Evolutionary conservation across 2,888 invertebrate genomes (phyloP), one percentile per base, ranked within the genome.

Genomic region (Ochropleura plecta): DNA sequence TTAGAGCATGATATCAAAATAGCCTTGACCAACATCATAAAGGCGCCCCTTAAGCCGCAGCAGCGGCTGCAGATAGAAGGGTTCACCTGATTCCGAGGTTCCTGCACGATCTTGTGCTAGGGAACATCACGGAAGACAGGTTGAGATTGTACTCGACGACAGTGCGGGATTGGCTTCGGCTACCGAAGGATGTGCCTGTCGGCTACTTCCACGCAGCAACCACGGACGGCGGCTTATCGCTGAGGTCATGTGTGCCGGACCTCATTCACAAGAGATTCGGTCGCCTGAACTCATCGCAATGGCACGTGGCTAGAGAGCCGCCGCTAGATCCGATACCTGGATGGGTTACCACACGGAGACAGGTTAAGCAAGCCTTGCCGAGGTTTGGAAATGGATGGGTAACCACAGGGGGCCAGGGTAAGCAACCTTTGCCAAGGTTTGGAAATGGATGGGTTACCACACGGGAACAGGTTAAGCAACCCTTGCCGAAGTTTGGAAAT

Each of bases 61-160:
- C 18, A 44, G 2, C 51, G 51, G 70, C 70, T 70, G 2, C 20
- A 67, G 16, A 20, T 79, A 0, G 78, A 62, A 83, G 92, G 77
- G 86, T 5, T 88, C 78, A 92, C 86, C 86, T 95, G 53, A 81
- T 94, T 20, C 94, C 93, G n/a, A 87, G 63, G 0, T 74, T 20
- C 42, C 55, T 16, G 9, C 40, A 63, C 46, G 70, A 2, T 12
- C 48, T 55, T 5, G 65, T 59, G 30, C 7, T 53, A 0, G 76
- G 66, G 10, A 46, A 8, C 20, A 51, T 73, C 12, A 42, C 48
- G 53, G 91, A 86, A 46, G 82, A 83, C 1, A 80, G 86, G 53
- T 80, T 95, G 0, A 79, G 86, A 4, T 82, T 87, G 59, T n/a
- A n/a, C 77, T 91, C 40, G 94, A 95, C 74, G 59, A 72, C 48